These are phyloP conservation scores for Hoplostethus mediterraneus DNA, from an alignment of 2,797 vertebrate genomes.

Conservation along the genomic window DNA sequence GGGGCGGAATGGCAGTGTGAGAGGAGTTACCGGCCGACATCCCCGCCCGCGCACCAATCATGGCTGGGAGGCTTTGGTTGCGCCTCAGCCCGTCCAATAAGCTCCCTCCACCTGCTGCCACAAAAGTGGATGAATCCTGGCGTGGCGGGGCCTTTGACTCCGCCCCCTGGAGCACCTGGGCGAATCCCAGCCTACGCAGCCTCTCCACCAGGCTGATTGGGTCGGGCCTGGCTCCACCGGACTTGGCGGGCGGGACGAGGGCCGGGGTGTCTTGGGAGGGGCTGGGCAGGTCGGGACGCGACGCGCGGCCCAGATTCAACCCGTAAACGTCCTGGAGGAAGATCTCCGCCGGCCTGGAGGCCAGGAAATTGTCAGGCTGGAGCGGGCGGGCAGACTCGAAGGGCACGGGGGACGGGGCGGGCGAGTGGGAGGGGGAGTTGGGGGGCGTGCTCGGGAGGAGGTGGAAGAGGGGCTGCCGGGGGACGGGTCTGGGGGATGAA, in stretches of 20 bases:
- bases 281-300: constrained; percentile 80
- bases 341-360: constrained; percentile 94
- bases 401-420: constrained; percentile 84
- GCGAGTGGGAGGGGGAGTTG: constrained; percentile 90
- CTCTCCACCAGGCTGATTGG: constrained; percentile 89
- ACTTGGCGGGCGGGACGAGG: neutral
- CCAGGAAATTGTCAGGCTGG: constrained; percentile 91
- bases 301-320: constrained; percentile 84
- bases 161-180: constrained; percentile 83
- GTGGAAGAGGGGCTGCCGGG: constrained; percentile 61
- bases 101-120: constrained; percentile 88
- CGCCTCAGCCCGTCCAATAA: constrained; percentile 92
- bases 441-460: constrained; percentile 89
- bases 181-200: constrained; percentile 91
- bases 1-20: constrained; percentile 75
- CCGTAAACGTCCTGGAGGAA: constrained; percentile 96
- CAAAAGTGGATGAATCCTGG: constrained; percentile 87
- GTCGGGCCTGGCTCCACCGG: constrained; percentile 19
- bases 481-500: constrained; percentile 38
- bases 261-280: constrained; percentile 55
- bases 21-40: constrained; percentile 76
- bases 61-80: constrained; percentile 95
- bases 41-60: constrained; percentile 87
- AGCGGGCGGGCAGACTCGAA: constrained; percentile 82
- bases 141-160: constrained; percentile 68